These are phyloP conservation scores for Novumbra hubbsi DNA, from an alignment of 2,797 vertebrate species.

Conservation along the genomic window DNA sequence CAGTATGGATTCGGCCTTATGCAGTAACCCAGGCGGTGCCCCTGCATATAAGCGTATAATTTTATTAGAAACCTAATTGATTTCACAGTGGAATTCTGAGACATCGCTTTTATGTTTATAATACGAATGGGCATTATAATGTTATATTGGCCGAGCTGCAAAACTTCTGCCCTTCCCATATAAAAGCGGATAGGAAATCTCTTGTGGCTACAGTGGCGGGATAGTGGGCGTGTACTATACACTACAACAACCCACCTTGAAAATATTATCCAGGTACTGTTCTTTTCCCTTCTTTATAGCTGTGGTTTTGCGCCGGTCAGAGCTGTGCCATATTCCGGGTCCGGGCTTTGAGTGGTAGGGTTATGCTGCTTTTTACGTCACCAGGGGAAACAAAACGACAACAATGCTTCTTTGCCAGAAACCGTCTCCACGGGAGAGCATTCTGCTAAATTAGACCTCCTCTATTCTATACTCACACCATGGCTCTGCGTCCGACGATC, in stretches of 20 bases:
- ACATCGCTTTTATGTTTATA: neutral
- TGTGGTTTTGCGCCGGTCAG: neutral
- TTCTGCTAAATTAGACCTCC: slow-evolving; percentile 25
- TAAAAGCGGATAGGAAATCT: neutral
- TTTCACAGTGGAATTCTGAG: neutral
- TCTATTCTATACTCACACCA: slow-evolving; percentile 11
- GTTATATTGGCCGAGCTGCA: neutral
- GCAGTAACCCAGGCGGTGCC: neutral
- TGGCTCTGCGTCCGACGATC: slow-evolving; percentile 42
- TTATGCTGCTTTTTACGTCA: slow-evolving; percentile 39
- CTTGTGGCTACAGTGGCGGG: slow-evolving; percentile 21
- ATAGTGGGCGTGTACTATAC: slow-evolving; percentile 51
- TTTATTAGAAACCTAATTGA: neutral
- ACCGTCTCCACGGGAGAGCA: slow-evolving; percentile 27
- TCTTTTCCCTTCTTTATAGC: slow-evolving; percentile 31
- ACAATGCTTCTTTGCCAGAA: slow-evolving; percentile 32
- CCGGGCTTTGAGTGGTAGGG: slow-evolving; percentile 11
- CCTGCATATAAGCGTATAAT: neutral
- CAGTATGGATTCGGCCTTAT: neutral
- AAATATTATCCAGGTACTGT: slow-evolving; percentile 71
- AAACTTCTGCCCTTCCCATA: neutral
- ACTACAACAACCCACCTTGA: slow-evolving; percentile 53
- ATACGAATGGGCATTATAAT: neutral
- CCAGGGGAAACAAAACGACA: slow-evolving; percentile 39
- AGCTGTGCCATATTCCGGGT: slow-evolving; percentile 5